phyloP scores from a whole-genome alignment of 2,797 vertebrate genomes.

The Lepilemur ruficaudatus region DNA sequence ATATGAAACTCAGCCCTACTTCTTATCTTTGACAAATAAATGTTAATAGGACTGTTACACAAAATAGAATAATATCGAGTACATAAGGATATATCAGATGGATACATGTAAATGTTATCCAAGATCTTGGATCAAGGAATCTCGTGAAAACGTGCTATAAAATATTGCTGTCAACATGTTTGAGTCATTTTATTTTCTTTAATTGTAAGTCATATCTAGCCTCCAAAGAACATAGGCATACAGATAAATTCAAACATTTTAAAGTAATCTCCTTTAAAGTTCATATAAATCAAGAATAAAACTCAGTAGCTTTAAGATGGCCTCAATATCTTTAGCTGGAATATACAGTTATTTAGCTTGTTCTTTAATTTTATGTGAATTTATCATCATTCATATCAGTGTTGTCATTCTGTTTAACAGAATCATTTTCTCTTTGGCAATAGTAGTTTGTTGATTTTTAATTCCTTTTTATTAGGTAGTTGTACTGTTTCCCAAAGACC shows the following conservation, averaged over 20 bases:
- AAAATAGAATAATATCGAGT: slow-evolving; percentile 43
- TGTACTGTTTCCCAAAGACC: slow-evolving; percentile 16
- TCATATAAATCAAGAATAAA: slow-evolving; percentile 21
- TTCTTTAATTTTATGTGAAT: not conserved
- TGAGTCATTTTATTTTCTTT: slow-evolving; percentile 68
- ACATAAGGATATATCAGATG: slow-evolving; percentile 64
- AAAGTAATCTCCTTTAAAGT: slow-evolving; percentile 25
- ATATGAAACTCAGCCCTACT: slow-evolving; percentile 73
- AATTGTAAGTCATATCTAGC: slow-evolving; percentile 64
- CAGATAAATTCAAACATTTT: slow-evolving; percentile 15
- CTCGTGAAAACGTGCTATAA: slow-evolving; percentile 69
- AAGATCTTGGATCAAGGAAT: slow-evolving; percentile 62
- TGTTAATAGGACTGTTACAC: slow-evolving; percentile 40
- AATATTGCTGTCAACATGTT: slow-evolving; percentile 63
- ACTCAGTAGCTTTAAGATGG: not conserved
- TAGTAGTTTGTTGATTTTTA: slow-evolving; percentile 18
- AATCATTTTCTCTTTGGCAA: not conserved
- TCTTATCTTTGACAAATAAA: slow-evolving; percentile 63
- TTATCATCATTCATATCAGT: not conserved
- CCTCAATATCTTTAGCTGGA: not conserved
- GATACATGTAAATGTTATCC: slow-evolving; percentile 66
- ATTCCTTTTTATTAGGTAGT: slow-evolving; percentile 52
- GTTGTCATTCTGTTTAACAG: not conserved
- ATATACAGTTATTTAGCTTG: not conserved
- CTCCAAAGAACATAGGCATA: slow-evolving; percentile 17